These are phyloP conservation scores for Harlomillsia oculata DNA, from an alignment of 1,140 invertebrate species.

Conservation along the genomic window DNA sequence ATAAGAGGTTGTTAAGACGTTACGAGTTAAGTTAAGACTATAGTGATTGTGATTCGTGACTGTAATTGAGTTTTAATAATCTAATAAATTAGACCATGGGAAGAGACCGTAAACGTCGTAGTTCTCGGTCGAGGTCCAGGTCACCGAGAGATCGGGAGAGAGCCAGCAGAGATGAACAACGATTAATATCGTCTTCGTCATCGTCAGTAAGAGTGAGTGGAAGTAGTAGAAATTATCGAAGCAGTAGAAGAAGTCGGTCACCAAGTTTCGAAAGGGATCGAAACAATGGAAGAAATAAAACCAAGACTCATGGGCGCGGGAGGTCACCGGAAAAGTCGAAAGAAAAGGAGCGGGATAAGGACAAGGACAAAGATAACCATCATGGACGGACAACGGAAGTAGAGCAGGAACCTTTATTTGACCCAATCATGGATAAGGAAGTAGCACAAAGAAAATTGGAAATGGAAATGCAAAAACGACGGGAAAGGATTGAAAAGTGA, in stretches of 20 bases:
- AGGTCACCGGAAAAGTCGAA: neutral
- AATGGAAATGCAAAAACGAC: conserved; percentile 88
- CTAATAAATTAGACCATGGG: neutral
- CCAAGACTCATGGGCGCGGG: neutral
- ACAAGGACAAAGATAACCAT: conserved; percentile 2
- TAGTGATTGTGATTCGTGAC: neutral
- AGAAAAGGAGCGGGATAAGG: neutral
- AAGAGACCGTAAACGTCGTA: no score
- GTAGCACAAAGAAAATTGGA: conserved; percentile 73
- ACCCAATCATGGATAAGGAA: conserved; percentile 41
- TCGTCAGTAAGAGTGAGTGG: conserved; percentile 1
- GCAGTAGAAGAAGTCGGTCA: conserved; percentile 1
- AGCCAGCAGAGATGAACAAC: no score
- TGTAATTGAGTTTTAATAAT: neutral
- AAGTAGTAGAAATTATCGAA: neutral
- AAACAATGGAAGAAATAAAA: neutral
- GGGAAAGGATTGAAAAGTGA: conserved; percentile 82
- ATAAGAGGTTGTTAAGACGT: no score
- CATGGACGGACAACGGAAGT: neutral
- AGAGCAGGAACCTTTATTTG: conserved; percentile 9
- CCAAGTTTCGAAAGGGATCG: conserved; percentile 1
- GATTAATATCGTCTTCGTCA: neutral
- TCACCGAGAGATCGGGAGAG: conserved; percentile 13
- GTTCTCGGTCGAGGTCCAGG: conserved; percentile 1
- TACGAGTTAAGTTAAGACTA: no score